Percentiles rank a stretch among this genome's conserved stretches.
These are phyloP conservation scores for Brachionichthys hirsutus DNA, from an alignment of 2,113 vertebrate genomes.

Conservation along the genomic window DNA sequence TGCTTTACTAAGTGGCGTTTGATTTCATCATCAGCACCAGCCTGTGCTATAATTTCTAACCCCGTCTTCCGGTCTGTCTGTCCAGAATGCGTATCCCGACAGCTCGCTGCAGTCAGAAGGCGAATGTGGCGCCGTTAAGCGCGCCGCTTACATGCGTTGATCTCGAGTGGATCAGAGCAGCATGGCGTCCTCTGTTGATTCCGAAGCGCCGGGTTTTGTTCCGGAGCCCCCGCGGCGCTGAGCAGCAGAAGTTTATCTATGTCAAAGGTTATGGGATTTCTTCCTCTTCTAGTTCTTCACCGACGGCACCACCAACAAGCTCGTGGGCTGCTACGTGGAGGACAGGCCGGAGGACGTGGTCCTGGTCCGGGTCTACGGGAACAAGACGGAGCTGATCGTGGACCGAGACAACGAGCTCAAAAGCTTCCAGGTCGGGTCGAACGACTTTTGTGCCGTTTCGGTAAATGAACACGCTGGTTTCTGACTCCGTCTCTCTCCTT, in stretches of 20 bases:
- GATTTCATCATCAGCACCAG: too few relatives aligned
- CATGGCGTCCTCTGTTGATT: constrained; percentile 1
- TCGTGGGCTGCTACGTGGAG: constrained; percentile 90
- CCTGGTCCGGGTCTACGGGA: constrained; percentile 91
- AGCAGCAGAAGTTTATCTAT: neutral
- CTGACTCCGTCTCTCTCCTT: neutral
- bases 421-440: constrained; percentile 84
- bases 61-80: too few relatives aligned
- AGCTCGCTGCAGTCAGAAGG: too few relatives aligned
- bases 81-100: too few relatives aligned
- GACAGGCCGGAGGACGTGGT: constrained; percentile 86
- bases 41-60: too few relatives aligned
- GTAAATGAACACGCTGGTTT: too few relatives aligned
- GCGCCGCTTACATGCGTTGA: too few relatives aligned
- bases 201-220: neutral
- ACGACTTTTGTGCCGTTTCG: neutral
- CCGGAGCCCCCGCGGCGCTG: neutral
- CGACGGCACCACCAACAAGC: constrained; percentile 97
- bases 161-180: constrained; percentile 6
- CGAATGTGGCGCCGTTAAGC: too few relatives aligned
- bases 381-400: constrained; percentile 92
- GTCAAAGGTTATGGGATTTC: neutral
- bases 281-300: constrained; percentile 85
- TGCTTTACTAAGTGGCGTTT: too few relatives aligned
- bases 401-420: constrained; percentile 93